Base-by-base conservation (phyloP, 2,113 vertebrate species). In the Neolamprologus sp. region DNA sequence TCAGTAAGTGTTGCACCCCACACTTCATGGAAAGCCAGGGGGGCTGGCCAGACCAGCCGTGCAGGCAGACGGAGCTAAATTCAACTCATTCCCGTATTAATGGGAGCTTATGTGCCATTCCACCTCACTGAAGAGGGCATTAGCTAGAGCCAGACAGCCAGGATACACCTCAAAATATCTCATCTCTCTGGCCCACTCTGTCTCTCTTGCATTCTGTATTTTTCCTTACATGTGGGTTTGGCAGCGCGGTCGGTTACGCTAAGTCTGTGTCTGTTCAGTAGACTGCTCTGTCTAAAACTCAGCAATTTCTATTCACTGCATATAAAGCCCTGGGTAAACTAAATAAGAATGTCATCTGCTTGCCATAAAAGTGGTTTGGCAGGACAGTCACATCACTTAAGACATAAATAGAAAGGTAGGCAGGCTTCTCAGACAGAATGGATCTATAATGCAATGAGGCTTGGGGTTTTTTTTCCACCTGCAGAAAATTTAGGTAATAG, bases 81-180 rank as follows among this genome's bases (percentile, higher is more conserved):
- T 95, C 95, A 97, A 96, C 96, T 96, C 96, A 97, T 97, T 97
- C 96, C 95, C 95, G 95, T 96, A 96, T 97, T 97, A 97, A 97
- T 96, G 95, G 95, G 95, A 94, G 96, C 95, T 96, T 97, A 96
- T 93, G 92, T 93, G 91, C 92, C 91, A 95, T 96, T 94, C 95
- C 95, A 91, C 87, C 95, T 95, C 93, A 93, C 93, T 95, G 94
- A 93, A 93, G 94, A 91, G 93, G 92, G 95, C 94, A 95, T 96
- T 94, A 96, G 93, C 83, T 85, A 80, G 90, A 90, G 91, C 91
- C 93, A 95, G 95, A 94, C 95, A 94, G 93, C 90, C 89, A 94
- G 94, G 95, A 96, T 95, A 88, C 90, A 91, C 95, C 96, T 94
- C 93, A 93, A 96, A 96, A 96, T 96, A 96, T 94, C 95, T 88